A percentile compares a stretch with the other conserved stretches of the same genome.
phyloP scores from a whole-genome alignment of 2,888 invertebrate species.

The Lumbricus terrestris region DNA sequence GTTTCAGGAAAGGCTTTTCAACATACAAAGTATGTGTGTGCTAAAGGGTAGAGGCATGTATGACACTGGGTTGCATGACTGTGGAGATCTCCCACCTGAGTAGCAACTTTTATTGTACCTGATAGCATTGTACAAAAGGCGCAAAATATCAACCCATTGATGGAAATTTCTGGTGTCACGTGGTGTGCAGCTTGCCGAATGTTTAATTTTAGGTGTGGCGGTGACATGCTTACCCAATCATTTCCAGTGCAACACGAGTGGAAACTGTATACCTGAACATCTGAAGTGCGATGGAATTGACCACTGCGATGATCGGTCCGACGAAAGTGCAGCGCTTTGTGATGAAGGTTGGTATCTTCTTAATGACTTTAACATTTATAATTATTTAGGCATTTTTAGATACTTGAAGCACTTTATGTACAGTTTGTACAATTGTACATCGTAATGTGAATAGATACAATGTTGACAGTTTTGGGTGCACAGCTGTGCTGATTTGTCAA shows the following conservation, averaged over 20 bases:
- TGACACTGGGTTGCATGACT: background rate
- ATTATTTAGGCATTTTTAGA: too few relatives aligned
- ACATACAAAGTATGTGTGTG: background rate
- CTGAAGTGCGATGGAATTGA: slow-evolving; percentile 77
- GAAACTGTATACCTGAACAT: slow-evolving; percentile 65
- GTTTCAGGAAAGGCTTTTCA: background rate
- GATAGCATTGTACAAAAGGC: background rate
- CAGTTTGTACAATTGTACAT: too few relatives aligned
- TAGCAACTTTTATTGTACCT: background rate
- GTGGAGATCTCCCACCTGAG: background rate
- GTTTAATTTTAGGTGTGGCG: background rate
- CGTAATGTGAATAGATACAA: too few relatives aligned
- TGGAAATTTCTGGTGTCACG: background rate
- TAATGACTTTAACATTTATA: too few relatives aligned
- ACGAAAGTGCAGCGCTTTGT: slow-evolving; percentile 66
- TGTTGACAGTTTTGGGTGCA: too few relatives aligned
- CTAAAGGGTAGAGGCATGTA: background rate
- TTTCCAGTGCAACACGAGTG: slow-evolving; percentile 71
- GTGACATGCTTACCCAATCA: slow-evolving; percentile 78
- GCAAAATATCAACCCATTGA: background rate
- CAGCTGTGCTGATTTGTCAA: background rate
- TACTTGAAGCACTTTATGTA: too few relatives aligned
- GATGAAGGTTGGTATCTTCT: background rate
- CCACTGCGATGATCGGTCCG: slow-evolving; percentile 82
- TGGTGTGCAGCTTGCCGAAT: background rate